Conservation (phyloP, 2,113 vertebrate genomes). For the Macroglossus sobrinus region DNA sequence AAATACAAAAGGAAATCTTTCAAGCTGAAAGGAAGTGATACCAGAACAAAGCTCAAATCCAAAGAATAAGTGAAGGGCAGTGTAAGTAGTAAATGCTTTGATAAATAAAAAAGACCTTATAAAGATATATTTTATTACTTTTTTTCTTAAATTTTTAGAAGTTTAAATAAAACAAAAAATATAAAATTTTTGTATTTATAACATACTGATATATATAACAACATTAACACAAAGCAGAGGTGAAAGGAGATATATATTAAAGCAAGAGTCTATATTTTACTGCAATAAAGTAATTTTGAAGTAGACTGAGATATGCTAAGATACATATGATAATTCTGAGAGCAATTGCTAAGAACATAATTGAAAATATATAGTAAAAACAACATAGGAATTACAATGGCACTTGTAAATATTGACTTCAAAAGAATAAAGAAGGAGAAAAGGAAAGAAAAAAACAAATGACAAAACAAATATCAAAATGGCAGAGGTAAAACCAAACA, state of each 20-base stretch:
- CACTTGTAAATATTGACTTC: not conserved
- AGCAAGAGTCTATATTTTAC: not conserved
- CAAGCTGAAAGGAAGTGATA: not conserved
- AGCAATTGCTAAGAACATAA: not conserved
- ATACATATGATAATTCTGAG: not conserved
- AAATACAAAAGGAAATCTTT: constrained; percentile 13
- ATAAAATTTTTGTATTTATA: not conserved
- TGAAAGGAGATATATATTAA: not conserved
- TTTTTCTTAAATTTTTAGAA: not conserved
- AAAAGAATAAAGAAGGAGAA: not conserved
- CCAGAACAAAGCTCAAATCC: not conserved
- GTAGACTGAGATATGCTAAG: not conserved
- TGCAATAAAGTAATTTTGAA: not conserved
- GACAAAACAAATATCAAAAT: not conserved
- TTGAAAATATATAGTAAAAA: not conserved
- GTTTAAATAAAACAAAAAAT: not conserved
- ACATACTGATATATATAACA: not conserved
- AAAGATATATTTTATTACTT: not conserved
- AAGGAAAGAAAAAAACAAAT: not conserved
- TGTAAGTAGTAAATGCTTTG: not conserved
- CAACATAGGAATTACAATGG: not conserved
- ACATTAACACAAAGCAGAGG: not conserved
- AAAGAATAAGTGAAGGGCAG: not conserved
- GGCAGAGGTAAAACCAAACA: not conserved
- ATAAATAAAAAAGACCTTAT: not conserved